Percentiles rank a stretch among this genome's conserved stretches.
phyloP scores from a whole-genome alignment of 2,888 invertebrate genomes.

The Cactoblastis cactorum region DNA sequence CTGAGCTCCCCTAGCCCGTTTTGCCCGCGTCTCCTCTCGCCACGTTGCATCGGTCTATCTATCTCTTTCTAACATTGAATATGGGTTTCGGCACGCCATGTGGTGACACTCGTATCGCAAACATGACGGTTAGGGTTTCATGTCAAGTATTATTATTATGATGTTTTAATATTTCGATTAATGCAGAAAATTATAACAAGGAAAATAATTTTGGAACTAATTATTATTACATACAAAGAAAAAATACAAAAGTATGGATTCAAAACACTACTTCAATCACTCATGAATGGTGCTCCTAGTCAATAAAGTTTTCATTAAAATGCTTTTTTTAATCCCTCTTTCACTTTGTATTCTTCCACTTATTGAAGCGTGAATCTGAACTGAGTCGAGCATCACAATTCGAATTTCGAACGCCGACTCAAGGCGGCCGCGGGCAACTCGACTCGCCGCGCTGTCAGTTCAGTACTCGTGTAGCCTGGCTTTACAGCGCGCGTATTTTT shows the following conservation, averaged over 20 bases:
- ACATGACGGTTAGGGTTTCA: neutral
- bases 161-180: no score
- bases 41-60: constrained; percentile 44
- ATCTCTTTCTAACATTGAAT: constrained; percentile 54
- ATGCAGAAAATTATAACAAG: no score
- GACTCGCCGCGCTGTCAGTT: constrained; percentile 46
- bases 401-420: constrained; percentile 36
- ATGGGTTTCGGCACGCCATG: constrained; percentile 32
- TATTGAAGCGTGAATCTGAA: constrained; percentile 64
- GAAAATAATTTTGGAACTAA: no score
- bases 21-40: constrained; percentile 32
- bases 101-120: constrained; percentile 16
- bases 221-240: neutral
- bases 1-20: constrained; percentile 32
- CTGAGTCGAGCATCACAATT: constrained; percentile 49
- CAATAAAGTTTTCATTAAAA: constrained; percentile 6
- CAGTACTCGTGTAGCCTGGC: constrained; percentile 61
- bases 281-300: neutral
- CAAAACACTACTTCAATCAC: neutral
- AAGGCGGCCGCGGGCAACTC: constrained; percentile 25
- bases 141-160: neutral
- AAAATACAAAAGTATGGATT: neutral
- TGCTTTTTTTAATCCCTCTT: constrained; percentile 17
- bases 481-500: constrained; percentile 36
- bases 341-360: constrained; percentile 45